Conservation (phyloP, 2,797 vertebrate genomes). For the Sebastes dallii region DNA sequence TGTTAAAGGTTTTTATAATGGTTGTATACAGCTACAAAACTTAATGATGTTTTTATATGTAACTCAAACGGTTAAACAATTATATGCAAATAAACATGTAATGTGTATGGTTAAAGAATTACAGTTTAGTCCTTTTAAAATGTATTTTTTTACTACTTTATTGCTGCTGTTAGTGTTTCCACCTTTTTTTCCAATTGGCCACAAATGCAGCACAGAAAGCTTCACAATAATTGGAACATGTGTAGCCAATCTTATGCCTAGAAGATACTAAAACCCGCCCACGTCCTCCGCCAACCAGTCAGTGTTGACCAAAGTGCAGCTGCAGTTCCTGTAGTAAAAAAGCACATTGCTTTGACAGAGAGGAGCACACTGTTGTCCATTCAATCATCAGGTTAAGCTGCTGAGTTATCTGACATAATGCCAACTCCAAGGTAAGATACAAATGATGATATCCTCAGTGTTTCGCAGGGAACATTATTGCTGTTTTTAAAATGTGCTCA, state of each 20-base stretch:
- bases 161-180: not conserved
- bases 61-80: not conserved
- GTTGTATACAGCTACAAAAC: not conserved
- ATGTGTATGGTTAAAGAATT: not conserved
- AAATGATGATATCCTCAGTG: not conserved
- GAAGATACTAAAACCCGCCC: constrained; percentile 36
- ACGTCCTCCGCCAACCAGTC: constrained; percentile 56
- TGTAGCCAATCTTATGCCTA: constrained; percentile 59
- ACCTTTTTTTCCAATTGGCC: not conserved
- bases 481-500: not conserved
- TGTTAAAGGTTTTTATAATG: not conserved
- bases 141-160: not conserved
- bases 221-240: constrained; percentile 9
- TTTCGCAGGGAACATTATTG: not conserved
- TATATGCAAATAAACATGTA: not conserved
- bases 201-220: constrained; percentile 34
- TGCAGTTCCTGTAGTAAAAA: constrained; percentile 70
- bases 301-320: constrained; percentile 32
- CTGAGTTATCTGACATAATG: constrained; percentile 63
- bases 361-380: constrained; percentile 32
- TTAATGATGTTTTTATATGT: not conserved
- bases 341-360: constrained; percentile 71
- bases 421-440: constrained; percentile 76
- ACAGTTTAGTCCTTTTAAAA: too few relatives aligned
- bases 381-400: constrained; percentile 27